Percentiles rank a stretch among this genome's conserved stretches.
These are phyloP conservation scores for Echinometra lucunter DNA, from an alignment of 53 echinoderm and acorn worm species.

Conservation along the genomic window DNA sequence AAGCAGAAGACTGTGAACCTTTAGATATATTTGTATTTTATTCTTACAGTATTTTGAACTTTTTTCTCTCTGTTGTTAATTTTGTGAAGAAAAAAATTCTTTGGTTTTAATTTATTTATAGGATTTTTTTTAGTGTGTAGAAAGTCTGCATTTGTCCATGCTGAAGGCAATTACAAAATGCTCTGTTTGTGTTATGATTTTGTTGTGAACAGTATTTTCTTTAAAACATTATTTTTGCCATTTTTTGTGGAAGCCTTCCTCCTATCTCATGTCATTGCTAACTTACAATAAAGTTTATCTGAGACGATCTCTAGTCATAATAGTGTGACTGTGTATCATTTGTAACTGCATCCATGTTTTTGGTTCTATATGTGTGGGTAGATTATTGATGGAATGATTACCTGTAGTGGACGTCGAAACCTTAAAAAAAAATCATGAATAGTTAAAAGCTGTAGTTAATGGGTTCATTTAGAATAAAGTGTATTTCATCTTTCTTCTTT, in stretches of 20 bases:
- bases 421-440: too few species aligned
- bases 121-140: not conserved
- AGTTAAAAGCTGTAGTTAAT: too few species aligned
- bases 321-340: not conserved
- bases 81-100: not conserved
- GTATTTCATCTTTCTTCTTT: not conserved
- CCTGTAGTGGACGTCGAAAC: too few species aligned
- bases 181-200: not conserved
- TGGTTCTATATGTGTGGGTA: not conserved
- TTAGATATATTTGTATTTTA: not conserved
- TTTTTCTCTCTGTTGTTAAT: not conserved
- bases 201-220: not conserved
- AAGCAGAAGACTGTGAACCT: not conserved
- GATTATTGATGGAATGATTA: not conserved
- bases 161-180: not conserved
- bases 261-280: conserved; percentile 7
- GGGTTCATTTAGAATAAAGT: too few species aligned
- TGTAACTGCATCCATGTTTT: not conserved
- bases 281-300: conserved; percentile 30
- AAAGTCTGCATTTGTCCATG: not conserved
- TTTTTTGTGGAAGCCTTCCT: conserved; percentile 17
- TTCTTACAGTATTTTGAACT: not conserved
- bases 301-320: not conserved
- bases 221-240: not conserved
- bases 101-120: not conserved